Conservation (phyloP, 2,888 invertebrate genomes). For the Melangyna quadrimaculata region DNA sequence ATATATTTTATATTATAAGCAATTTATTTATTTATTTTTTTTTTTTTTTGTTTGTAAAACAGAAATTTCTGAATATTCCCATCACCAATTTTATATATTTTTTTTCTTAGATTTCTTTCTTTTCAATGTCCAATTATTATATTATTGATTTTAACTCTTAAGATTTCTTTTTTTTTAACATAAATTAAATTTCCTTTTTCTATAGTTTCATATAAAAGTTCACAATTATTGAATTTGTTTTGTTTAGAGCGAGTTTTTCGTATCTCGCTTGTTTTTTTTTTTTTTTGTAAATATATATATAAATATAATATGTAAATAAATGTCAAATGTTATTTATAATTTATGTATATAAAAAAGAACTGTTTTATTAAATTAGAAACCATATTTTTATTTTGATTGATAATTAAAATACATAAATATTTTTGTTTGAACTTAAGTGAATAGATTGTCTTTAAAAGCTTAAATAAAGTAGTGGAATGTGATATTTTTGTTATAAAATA, state of each 20-base stretch:
- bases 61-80: conserved; percentile 51
- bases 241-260: conserved; percentile 63
- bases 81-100: conserved; percentile 65
- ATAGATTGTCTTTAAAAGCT: conserved; percentile 64
- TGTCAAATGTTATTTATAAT: conserved; percentile 24
- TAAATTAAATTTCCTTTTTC: conserved; percentile 45
- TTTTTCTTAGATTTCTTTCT: conserved; percentile 41
- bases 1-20: conserved; percentile 5
- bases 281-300: conserved; percentile 42
- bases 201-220: conserved; percentile 43
- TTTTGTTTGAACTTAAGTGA: conserved; percentile 33
- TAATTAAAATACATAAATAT: background rate
- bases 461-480: conserved; percentile 66
- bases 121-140: conserved; percentile 54
- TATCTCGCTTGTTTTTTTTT: conserved; percentile 53
- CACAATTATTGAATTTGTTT: conserved; percentile 54
- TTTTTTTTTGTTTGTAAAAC: conserved; percentile 43
- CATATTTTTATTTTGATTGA: conserved; percentile 22
- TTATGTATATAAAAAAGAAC: conserved; percentile 2
- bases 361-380: conserved; percentile 37
- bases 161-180: conserved; percentile 65
- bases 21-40: conserved; percentile 39
- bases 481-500: conserved; percentile 20
- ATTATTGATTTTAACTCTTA: conserved; percentile 57
- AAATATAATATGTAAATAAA: conserved; percentile 23